Base-by-base conservation (phyloP, 2,888 invertebrate species). In the Drosophila formosana region DNA sequence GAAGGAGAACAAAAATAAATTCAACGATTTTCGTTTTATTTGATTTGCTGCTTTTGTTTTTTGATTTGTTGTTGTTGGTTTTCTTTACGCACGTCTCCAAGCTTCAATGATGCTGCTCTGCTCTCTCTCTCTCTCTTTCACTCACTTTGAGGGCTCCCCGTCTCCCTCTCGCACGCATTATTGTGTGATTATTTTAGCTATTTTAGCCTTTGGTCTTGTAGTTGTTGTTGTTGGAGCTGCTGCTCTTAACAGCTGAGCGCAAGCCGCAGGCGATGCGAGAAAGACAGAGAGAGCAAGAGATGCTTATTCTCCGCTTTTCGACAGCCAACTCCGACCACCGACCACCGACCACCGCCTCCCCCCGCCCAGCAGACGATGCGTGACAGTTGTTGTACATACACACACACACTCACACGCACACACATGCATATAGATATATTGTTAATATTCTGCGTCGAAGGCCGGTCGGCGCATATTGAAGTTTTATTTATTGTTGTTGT, bases 381-480 rank as follows among this genome's bases (percentile, higher is more conserved):
- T 63, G 63, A 66, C 55, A 58, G 65, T 70, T 61, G 52, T 25
- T 34, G 50, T 34, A 50, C 41, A 60, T 11, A 66, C 28, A 66
- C 45, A 60, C 43, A 58, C 32, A 67, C 50, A 37, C 34, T 62
- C 11, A 51, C 7, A 53, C 4, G 57, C 50, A 47, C n/a, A 39
- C 25, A n/a, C 45, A 49, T 34, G 26, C 23, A 30, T 49, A 13
- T 45, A 13, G 53, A 45, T 66, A 66, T 68, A 75, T 75, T 72
- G 74, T 80, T 82, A 82, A 82, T 80, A 82, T 82, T 80, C 75
- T 71, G 80, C 63, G 56, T 25, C 65, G 80, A 81, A 82, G 80
- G 80, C 80, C 80, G 82, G 72, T 69, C 69, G 72, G 67, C 81
- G 75, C 78, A 80, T 79, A 79, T 79, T 81, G 77, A 77, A 77